Percentiles rank a stretch among this genome's conserved stretches.
These are phyloP conservation scores for Tarsius wallacei DNA, from an alignment of 2,797 vertebrate genomes.

Conservation along the genomic window DNA sequence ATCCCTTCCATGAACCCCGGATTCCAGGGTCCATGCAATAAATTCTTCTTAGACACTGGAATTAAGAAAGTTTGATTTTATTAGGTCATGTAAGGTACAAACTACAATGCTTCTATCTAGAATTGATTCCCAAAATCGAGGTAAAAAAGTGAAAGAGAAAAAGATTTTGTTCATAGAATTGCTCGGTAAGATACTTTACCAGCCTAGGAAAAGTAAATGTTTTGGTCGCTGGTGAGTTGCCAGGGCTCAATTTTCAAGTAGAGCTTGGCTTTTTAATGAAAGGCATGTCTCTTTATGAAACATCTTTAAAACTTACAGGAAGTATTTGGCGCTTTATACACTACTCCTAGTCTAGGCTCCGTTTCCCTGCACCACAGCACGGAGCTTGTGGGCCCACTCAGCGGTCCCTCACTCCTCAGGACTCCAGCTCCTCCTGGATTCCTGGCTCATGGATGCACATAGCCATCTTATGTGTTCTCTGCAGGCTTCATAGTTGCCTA, in stretches of 20 bases:
- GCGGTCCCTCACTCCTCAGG: neutral
- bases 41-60: neutral
- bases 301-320: neutral
- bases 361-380: neutral
- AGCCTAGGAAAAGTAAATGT: neutral
- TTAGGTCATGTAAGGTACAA: neutral
- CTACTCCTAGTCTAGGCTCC: neutral
- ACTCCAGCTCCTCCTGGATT: neutral
- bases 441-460: neutral
- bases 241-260: conserved; percentile 33
- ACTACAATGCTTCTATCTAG: neutral
- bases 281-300: neutral
- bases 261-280: conserved; percentile 42
- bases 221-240: neutral
- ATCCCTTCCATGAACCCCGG: neutral
- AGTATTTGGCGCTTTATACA: neutral
- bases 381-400: neutral
- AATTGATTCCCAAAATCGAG: neutral
- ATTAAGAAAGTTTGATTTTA: conserved; percentile 5
- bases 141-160: neutral
- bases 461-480: neutral
- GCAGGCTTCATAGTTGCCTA: neutral
- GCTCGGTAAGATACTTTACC: neutral
- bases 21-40: neutral
- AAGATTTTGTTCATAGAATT: neutral